Percentiles rank a stretch among this genome's conserved stretches.
These are phyloP conservation scores for Trinectes maculatus DNA, from an alignment of 2,113 vertebrate genomes.

Conservation along the genomic window DNA sequence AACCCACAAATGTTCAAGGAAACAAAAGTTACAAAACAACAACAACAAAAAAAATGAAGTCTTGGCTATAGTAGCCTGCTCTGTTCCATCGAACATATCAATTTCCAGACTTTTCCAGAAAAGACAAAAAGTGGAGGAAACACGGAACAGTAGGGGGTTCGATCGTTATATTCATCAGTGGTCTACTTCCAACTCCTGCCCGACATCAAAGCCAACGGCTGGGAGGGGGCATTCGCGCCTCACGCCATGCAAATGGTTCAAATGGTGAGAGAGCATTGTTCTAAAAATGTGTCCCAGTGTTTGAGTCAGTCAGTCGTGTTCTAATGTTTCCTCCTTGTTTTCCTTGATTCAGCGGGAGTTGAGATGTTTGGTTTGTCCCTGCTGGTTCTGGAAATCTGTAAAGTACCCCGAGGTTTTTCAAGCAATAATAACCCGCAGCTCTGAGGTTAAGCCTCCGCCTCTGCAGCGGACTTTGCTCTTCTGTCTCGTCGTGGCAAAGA, in stretches of 20 bases:
- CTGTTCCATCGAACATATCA: slow-evolving; percentile 52
- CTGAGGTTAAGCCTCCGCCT: slow-evolving; percentile 45
- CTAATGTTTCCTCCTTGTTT: neutral
- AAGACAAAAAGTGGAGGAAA: slow-evolving; percentile 50
- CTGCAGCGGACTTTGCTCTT: slow-evolving; percentile 18
- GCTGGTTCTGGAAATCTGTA: slow-evolving; percentile 43
- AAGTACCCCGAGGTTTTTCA: slow-evolving; percentile 44
- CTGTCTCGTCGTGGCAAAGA: slow-evolving; percentile 24
- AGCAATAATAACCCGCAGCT: slow-evolving; percentile 28
- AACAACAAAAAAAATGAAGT: neutral
- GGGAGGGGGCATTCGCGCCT: slow-evolving; percentile 50
- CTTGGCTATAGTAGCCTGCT: slow-evolving; percentile 24
- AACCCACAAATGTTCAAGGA: slow-evolving; percentile 10
- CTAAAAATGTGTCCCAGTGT: slow-evolving; percentile 20
- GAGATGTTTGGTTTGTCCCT: slow-evolving; percentile 46
- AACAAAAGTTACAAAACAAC: slow-evolving; percentile 15
- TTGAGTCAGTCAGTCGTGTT: neutral
- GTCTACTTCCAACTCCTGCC: slow-evolving; percentile 59
- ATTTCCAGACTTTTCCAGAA: slow-evolving; percentile 54
- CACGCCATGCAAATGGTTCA: slow-evolving; percentile 55
- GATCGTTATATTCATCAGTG: slow-evolving; percentile 71
- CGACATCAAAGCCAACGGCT: slow-evolving; percentile 65
- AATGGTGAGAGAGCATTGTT: slow-evolving; percentile 22
- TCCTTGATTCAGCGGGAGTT: slow-evolving; percentile 24
- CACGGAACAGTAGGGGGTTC: slow-evolving; percentile 54